Evolutionary conservation across 2,888 invertebrate genomes (phyloP).

Genomic region (Drosophila maculinotata): DNA sequence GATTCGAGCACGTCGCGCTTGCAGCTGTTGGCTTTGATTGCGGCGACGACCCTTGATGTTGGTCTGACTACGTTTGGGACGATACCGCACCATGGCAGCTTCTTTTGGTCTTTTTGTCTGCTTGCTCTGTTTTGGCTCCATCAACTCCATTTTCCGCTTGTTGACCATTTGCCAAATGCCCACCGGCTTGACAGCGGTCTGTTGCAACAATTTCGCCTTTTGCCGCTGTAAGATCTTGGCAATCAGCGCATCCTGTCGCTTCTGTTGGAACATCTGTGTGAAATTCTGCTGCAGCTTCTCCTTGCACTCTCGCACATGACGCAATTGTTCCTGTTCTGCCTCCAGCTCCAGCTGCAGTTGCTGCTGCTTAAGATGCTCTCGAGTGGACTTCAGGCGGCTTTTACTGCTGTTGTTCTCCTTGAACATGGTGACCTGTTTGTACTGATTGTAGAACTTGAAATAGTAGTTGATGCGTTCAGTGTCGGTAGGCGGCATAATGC

Average conservation of each 20-base stretch:
- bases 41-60: constrained; percentile 19
- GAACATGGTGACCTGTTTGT: constrained; percentile 88
- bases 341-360: constrained; percentile 13
- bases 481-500: constrained; percentile 88
- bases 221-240: constrained; percentile 34
- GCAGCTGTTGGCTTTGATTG: constrained; percentile 12
- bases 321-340: not conserved
- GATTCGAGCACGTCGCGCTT: constrained; percentile 22
- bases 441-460: constrained; percentile 89
- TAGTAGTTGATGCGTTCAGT: constrained; percentile 87
- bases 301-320: no score
- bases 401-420: constrained; percentile 90
- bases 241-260: constrained; percentile 18
- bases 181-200: not conserved
- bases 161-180: constrained; percentile 25
- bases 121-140: not conserved
- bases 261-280: constrained; percentile 1
- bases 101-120: not conserved
- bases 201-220: no score
- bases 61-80: constrained; percentile 11
- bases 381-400: constrained; percentile 90
- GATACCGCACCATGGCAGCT: not conserved
- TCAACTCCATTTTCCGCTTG: not conserved
- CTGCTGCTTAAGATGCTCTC: constrained; percentile 79
- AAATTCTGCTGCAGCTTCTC: not conserved